Conservation (phyloP, 2,113 vertebrate species). For the Misgurnus mizolepis region DNA sequence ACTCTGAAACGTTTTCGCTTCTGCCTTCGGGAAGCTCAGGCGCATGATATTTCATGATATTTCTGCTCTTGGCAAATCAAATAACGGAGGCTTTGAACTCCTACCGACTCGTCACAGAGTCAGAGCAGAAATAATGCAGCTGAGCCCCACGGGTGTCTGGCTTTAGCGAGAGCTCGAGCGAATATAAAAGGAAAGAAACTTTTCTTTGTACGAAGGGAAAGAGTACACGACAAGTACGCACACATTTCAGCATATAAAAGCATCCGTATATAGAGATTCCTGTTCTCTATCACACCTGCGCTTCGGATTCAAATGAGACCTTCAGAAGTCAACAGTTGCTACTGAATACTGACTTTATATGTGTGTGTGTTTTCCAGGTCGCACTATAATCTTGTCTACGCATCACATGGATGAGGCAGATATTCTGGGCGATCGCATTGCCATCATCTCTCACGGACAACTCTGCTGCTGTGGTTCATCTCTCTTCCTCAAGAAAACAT, state of each 20-base stretch:
- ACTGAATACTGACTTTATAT: slow-evolving; percentile 18
- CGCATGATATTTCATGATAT: slow-evolving; percentile 21
- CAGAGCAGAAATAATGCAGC: slow-evolving; percentile 28
- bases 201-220: slow-evolving; percentile 2
- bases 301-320: slow-evolving; percentile 22
- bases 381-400: slow-evolving; percentile 94
- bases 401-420: slow-evolving; percentile 99
- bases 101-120: slow-evolving; percentile 10
- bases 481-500: slow-evolving; percentile 91
- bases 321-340: background rate
- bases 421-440: slow-evolving; percentile 91
- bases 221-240: background rate
- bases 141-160: slow-evolving; percentile 29
- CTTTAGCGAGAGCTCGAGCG: background rate
- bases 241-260: background rate
- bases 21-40: background rate
- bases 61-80: slow-evolving; percentile 29
- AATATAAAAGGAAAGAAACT: slow-evolving; percentile 8
- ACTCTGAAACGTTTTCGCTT: background rate
- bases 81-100: slow-evolving; percentile 29
- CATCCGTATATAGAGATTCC: background rate
- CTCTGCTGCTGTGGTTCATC: slow-evolving; percentile 95
- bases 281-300: slow-evolving; percentile 14
- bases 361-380: slow-evolving; percentile 71
- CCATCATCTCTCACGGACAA: slow-evolving; percentile 93